These are phyloP conservation scores for Osmerus eperlanus DNA, from an alignment of 2,113 vertebrate species.

Conservation along the genomic window DNA sequence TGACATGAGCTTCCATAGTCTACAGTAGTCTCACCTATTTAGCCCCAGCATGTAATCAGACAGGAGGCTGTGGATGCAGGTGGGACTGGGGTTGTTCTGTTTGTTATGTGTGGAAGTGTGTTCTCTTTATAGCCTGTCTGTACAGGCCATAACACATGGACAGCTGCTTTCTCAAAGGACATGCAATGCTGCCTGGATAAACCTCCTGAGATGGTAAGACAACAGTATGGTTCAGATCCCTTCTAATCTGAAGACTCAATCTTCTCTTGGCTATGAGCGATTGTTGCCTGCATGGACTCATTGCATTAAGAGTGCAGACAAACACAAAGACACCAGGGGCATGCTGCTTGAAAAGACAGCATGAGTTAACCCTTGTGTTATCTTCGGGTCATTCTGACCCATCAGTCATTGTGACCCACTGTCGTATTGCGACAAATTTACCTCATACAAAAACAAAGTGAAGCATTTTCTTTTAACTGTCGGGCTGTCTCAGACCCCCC, in stretches of 20 bases:
- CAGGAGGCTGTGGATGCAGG: background rate
- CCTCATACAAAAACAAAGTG: too few relatives aligned
- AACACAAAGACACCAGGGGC: slow-evolving; percentile 24
- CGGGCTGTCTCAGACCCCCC: too few relatives aligned
- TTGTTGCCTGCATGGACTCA: background rate
- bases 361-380: too few relatives aligned
- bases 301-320: slow-evolving; percentile 6
- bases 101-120: background rate
- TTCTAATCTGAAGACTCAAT: background rate
- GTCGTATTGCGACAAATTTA: too few relatives aligned
- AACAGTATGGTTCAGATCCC: background rate
- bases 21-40: background rate
- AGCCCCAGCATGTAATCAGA: background rate
- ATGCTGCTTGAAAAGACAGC: background rate
- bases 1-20: background rate
- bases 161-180: slow-evolving; percentile 15
- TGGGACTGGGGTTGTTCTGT: background rate
- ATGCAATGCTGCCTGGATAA: slow-evolving; percentile 1
- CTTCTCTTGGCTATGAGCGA: background rate
- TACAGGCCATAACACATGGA: slow-evolving; percentile 5
- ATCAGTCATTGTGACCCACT: too few relatives aligned
- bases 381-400: too few relatives aligned
- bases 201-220: background rate
- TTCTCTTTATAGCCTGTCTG: background rate
- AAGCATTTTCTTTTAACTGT: too few relatives aligned